Percentiles rank a stretch among this genome's conserved stretches.
phyloP scores from a whole-genome alignment of 1,140 invertebrate species.

The Zaprionus camerounensis region DNA sequence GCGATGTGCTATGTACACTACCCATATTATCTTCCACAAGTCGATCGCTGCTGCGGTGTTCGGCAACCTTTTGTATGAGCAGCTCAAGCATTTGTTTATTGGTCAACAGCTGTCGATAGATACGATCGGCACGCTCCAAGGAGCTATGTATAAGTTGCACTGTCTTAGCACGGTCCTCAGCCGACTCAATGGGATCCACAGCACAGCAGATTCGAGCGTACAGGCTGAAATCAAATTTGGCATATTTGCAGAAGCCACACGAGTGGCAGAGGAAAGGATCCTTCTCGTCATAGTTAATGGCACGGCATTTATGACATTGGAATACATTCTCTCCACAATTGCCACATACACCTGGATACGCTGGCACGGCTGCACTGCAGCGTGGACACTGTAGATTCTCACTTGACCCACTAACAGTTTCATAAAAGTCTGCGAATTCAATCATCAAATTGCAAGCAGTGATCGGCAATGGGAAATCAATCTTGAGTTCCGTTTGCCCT shows the following conservation, averaged over 20 bases:
- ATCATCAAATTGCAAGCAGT: conserved; percentile 99
- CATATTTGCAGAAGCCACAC: conserved; percentile 99
- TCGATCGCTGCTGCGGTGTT: conserved; percentile 80
- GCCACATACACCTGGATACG: conserved; percentile 98
- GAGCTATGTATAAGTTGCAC: conserved; percentile 95
- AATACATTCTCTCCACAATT: conserved; percentile 99
- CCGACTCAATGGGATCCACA: conserved; percentile 98
- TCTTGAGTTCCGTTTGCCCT: conserved; percentile 96
- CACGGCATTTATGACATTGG: conserved; percentile 98
- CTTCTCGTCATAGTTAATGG: conserved; percentile 99
- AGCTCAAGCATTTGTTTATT: conserved; percentile 95
- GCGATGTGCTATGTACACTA: conserved; percentile 85
- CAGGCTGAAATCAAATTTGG: conserved; percentile 98
- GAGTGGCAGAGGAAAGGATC: conserved; percentile 99
- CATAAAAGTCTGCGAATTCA: conserved; percentile 99
- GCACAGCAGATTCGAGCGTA: conserved; percentile 96
- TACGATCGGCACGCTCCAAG: conserved; percentile 96
- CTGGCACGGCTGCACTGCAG: conserved; percentile 97
- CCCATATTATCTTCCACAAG: conserved; percentile 84
- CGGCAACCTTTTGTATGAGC: conserved; percentile 81
- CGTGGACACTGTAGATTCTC: conserved; percentile 98
- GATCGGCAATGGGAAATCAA: conserved; percentile 98
- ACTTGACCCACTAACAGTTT: conserved; percentile 91
- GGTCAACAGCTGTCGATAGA: conserved; percentile 94
- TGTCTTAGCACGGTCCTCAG: conserved; percentile 98